A percentile compares a stretch with the other conserved stretches of the same genome.
Evolutionary conservation across 2,797 vertebrate genomes (phyloP).

Genomic region (Parambassis ranga): DNA sequence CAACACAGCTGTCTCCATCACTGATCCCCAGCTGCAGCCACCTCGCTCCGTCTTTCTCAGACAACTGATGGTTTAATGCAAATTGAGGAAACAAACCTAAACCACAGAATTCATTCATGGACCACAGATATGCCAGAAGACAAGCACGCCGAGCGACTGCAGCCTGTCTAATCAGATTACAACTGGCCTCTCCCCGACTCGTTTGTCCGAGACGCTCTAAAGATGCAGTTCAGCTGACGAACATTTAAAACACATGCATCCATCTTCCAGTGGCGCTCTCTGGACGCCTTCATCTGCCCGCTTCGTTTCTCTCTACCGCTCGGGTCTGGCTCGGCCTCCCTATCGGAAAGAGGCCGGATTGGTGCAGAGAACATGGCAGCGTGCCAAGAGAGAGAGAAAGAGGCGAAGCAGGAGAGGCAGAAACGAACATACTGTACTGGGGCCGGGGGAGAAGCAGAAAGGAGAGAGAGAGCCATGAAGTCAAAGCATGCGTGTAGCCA

Average conservation of each 20-base stretch:
- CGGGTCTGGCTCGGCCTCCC: not conserved
- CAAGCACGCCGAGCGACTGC: not conserved
- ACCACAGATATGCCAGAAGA: not conserved
- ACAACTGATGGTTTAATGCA: not conserved
- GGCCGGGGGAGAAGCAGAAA: slow-evolving; percentile 1
- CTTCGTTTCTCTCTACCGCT: not conserved
- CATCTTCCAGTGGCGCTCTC: not conserved
- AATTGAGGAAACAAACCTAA: not conserved
- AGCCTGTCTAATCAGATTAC: slow-evolving; percentile 7
- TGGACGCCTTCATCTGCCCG: slow-evolving; percentile 2
- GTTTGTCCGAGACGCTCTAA: not conserved
- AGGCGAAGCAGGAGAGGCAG: slow-evolving; percentile 14
- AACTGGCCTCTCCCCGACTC: not conserved
- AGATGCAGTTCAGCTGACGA: not conserved
- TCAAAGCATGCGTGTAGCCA: slow-evolving; percentile 27
- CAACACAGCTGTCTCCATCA: not conserved
- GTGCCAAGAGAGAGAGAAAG: slow-evolving; percentile 3
- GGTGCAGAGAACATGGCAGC: slow-evolving; percentile 44
- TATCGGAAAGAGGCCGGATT: slow-evolving; percentile 13
- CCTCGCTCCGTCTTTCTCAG: not conserved
- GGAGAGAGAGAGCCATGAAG: slow-evolving; percentile 10
- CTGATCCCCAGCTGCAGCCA: not conserved
- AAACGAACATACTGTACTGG: slow-evolving; percentile 31
- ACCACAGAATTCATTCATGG: not conserved
- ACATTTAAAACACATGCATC: slow-evolving; percentile 21